These are phyloP conservation scores for Haliclona indistincta DNA, from an alignment of 37 sponge, comb jelly and placozoan genomes.

Conservation along the genomic window DNA sequence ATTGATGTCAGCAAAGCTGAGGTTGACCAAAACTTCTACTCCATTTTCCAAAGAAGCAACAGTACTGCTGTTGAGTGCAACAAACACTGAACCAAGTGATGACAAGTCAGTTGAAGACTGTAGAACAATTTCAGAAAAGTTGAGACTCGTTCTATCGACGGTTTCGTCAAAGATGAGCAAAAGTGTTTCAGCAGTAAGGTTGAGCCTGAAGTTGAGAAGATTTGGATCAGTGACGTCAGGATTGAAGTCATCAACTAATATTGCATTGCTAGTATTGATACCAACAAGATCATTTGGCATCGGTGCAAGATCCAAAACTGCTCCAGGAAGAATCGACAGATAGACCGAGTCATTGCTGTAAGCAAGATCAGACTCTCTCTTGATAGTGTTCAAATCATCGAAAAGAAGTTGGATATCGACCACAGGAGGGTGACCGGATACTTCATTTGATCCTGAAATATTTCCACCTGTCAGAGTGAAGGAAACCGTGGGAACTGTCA, in stretches of 20 bases:
- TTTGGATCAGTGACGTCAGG: slow-evolving; percentile 64
- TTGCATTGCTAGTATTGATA: slow-evolving; percentile 11
- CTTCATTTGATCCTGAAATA: slow-evolving; percentile 55
- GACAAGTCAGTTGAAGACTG: slow-evolving; percentile 47
- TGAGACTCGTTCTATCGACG: slow-evolving; percentile 47
- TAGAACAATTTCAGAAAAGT: slow-evolving; percentile 50
- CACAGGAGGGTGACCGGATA: slow-evolving; percentile 82
- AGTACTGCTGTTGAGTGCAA: slow-evolving; percentile 20
- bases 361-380: slow-evolving; percentile 55
- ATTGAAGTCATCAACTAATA: slow-evolving; percentile 25
- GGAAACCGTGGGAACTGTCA: not conserved
- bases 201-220: slow-evolving; percentile 57
- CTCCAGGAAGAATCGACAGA: slow-evolving; percentile 50
- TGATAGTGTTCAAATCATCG: slow-evolving; percentile 71
- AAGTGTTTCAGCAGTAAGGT: slow-evolving; percentile 53
- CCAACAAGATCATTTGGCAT: slow-evolving; percentile 22
- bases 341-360: slow-evolving; percentile 59
- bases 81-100: slow-evolving; percentile 26
- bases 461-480: slow-evolving; percentile 48
- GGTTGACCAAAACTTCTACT: slow-evolving; percentile 43
- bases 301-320: slow-evolving; percentile 55
- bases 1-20: slow-evolving; percentile 68
- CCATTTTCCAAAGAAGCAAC: slow-evolving; percentile 17
- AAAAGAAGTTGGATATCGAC: slow-evolving; percentile 36
- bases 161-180: slow-evolving; percentile 84